Evolutionary conservation across 2,113 vertebrate genomes (phyloP), one percentile per base, ranked within the genome.

Genomic region (Malurus cyaneus): DNA sequence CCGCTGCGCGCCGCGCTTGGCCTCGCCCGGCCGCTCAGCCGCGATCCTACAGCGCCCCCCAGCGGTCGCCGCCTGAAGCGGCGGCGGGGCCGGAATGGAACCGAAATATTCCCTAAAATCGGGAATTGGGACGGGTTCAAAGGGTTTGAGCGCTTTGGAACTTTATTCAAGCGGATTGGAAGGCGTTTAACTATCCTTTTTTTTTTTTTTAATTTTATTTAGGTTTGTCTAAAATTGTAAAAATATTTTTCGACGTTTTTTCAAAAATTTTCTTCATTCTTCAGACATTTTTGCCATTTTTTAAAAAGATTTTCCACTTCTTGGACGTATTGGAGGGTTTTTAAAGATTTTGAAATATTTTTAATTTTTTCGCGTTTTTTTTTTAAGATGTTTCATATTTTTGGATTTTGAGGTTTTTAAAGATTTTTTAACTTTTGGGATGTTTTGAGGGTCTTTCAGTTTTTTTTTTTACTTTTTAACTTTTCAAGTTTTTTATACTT

Each of bases 281-380:
- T 28, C 25, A 21, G 25, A 50, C 25, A 17, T 6, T 8, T 10
- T 9, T 5, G 32, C 17, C 2, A 1, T 32, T 46, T 32, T 14
- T 5, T 2, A 9, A 9, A 32, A n/a, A 32, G 1, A 8, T 64
- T 59, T 49, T 29, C 4, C 15, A 5, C 3, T 49, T 65, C 15
- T 20, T 65, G 11, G 24, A 19, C 2, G 1, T 29, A 29, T 41
- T 29, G 5, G 18, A 56, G 18, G 3, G 6, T 4, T 14, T 49
- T 13, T 9, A 17, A 41, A n/a, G 4, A 29, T 16, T 24, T 23
- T 0, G 0, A 44, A 36, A 6, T 23, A 5, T 5, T 46, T 53
- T 53, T 18, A 14, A 5, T 1, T 8, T 44, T 50, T 44, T 4
- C 1, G 2, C 11, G 12, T 4, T 3, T 5, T 20, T 26, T 39